These are phyloP conservation scores for Ladona fulva DNA, from an alignment of 1,140 invertebrate genomes.

Conservation along the genomic window DNA sequence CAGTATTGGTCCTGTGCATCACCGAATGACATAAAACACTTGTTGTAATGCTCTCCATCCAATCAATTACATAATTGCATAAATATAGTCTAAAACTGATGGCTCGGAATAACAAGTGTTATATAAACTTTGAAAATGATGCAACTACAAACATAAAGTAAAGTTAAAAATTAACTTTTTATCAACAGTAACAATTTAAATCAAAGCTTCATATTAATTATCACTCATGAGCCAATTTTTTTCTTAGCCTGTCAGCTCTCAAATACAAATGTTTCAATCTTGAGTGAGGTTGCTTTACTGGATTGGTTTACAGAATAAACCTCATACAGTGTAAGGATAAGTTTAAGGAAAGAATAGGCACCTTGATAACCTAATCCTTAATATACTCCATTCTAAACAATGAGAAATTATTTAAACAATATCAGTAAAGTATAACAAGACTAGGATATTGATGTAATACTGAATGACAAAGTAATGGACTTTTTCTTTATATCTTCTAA, in stretches of 20 bases:
- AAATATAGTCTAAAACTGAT: background rate
- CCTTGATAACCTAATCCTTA: background rate
- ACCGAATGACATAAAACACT: background rate
- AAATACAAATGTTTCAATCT: background rate
- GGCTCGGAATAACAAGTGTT: background rate
- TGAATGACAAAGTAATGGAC: background rate
- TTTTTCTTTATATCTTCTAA: background rate
- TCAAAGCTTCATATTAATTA: background rate
- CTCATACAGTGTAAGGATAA: background rate
- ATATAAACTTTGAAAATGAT: background rate
- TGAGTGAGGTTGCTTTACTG: background rate
- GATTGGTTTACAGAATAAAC: background rate
- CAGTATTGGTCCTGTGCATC: background rate
- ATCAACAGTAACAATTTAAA: background rate
- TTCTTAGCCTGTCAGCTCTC: background rate
- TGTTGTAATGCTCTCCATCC: background rate
- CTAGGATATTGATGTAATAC: background rate
- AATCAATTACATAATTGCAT: background rate
- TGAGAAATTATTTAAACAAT: background rate
- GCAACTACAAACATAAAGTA: background rate
- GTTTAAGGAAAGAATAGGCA: background rate
- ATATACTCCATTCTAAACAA: background rate
- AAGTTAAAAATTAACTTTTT: background rate
- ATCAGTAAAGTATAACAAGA: background rate
- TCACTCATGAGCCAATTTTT: background rate